These are phyloP conservation scores for Fregata magnificens DNA, from an alignment of 2,113 vertebrate species.

Conservation along the genomic window DNA sequence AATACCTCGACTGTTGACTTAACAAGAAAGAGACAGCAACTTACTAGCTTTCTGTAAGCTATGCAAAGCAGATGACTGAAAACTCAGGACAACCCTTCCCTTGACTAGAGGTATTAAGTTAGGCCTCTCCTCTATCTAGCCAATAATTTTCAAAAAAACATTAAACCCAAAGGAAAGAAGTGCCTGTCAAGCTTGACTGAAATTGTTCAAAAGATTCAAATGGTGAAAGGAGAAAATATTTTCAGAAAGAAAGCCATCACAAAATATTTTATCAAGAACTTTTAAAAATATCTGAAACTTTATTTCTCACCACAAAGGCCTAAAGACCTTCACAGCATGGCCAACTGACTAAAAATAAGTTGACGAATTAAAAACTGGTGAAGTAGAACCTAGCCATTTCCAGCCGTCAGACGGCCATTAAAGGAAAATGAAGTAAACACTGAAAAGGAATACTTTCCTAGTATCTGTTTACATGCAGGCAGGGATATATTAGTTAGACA, in stretches of 20 bases:
- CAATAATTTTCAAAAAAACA: not conserved
- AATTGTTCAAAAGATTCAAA: not conserved
- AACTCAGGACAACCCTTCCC: not conserved
- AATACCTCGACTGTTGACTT: not conserved
- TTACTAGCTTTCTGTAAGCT: not conserved
- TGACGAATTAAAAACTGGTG: not conserved
- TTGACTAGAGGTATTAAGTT: accelerated
- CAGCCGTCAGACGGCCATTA: not conserved
- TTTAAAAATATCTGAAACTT: not conserved
- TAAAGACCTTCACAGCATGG: not conserved
- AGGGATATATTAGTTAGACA: not conserved
- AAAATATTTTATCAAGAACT: not conserved
- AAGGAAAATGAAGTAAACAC: not conserved
- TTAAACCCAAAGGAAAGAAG: not conserved
- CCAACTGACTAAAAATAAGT: not conserved
- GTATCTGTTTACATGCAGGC: not conserved
- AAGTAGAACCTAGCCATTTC: not conserved
- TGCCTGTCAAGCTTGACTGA: not conserved
- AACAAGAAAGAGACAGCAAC: not conserved
- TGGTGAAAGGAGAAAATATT: not conserved
- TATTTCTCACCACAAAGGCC: not conserved
- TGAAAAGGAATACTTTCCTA: not conserved
- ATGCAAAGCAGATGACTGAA: not conserved
- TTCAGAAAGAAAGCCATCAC: not conserved
- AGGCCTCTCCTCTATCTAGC: not conserved